Evolutionary conservation across 2,797 vertebrate species (phyloP).

Genomic region (Trachops cirrhosus): DNA sequence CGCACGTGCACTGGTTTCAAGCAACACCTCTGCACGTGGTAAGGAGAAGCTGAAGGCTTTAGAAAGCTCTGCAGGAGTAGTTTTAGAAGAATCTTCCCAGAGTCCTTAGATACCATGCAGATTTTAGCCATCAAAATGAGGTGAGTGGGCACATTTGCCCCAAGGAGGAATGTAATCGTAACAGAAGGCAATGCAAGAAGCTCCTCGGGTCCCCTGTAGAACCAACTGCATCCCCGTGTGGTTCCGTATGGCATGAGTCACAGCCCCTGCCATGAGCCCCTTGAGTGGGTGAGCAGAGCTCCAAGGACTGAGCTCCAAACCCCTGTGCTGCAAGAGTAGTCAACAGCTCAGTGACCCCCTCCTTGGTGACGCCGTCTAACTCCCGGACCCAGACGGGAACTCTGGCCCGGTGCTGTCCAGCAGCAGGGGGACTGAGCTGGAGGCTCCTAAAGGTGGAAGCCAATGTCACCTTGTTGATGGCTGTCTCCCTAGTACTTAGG

Average conservation of each 20-base stretch:
- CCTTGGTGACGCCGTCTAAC: too few species aligned
- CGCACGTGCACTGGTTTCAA: neutral
- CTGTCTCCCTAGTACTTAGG: too few species aligned
- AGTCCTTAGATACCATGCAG: neutral
- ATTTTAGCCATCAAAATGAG: neutral
- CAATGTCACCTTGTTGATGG: fast-evolving
- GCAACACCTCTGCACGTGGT: neutral
- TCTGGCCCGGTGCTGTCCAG: fast-evolving
- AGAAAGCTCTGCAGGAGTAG: neutral
- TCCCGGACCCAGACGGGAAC: neutral
- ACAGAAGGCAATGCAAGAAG: neutral
- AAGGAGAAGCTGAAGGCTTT: neutral
- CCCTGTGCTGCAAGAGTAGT: neutral
- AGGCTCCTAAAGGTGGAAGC: neutral
- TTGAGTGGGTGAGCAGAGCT: too few species aligned
- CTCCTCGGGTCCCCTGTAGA: neutral
- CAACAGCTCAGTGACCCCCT: neutral
- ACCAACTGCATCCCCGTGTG: neutral
- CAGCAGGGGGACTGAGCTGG: neutral
- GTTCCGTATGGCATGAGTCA: neutral
- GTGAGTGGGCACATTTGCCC: neutral
- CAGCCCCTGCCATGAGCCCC: neutral
- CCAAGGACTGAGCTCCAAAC: neutral
- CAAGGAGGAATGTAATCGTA: neutral
- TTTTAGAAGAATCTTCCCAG: neutral